Evolutionary conservation across 2,797 vertebrate species (phyloP), one percentile per base, ranked within the genome.

Genomic region (Delichon dasypus): DNA sequence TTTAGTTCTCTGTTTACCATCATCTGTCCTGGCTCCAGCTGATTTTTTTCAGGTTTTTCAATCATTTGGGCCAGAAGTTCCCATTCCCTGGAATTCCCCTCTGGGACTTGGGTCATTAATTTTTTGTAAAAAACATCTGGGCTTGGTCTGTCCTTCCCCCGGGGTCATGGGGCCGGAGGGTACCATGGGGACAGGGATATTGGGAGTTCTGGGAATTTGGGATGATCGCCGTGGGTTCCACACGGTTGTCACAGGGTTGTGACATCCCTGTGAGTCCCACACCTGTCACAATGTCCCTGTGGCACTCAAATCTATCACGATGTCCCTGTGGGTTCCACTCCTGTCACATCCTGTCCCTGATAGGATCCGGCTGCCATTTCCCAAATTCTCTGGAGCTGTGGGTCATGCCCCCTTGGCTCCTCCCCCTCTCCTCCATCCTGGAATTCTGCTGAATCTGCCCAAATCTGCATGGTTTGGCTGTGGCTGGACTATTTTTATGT

Each of bases 211-310:
- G n/a, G 29, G 38, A 58, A 58, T 29, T 25, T 38, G 27, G 48
- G 38, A 23, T 42, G 36, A 16, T 44, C 13, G 3, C 34, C 7
- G 4, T 40, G 42, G 42, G 9, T 65, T 9, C 16, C 30, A 23
- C 12, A 32, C 27, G 14, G n/a, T n/a, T n/a, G n/a, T n/a, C n/a
- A n/a, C n/a, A n/a, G n/a, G 66, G 26, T n/a, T 5, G 6, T 26
- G 29, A 47, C 42, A 13, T 57, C 42, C 29, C 42, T 16, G 40
- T 27, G 48, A 15, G 9, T 7, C 13, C 13, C 54, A 19, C 36
- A 13, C 4, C n/a, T 53, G 27, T 45, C n/a, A 3, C 0, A 5
- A 55, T 2, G 8, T 40, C 50, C 34, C 34, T n/a, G 50, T n/a
- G 22, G 34, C 25, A 17, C 21, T 18, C 51, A 6, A 17, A 7